Evolutionary conservation across 2,888 invertebrate genomes (phyloP).

Genomic region (Sinopyrophorus schimmeli): DNA sequence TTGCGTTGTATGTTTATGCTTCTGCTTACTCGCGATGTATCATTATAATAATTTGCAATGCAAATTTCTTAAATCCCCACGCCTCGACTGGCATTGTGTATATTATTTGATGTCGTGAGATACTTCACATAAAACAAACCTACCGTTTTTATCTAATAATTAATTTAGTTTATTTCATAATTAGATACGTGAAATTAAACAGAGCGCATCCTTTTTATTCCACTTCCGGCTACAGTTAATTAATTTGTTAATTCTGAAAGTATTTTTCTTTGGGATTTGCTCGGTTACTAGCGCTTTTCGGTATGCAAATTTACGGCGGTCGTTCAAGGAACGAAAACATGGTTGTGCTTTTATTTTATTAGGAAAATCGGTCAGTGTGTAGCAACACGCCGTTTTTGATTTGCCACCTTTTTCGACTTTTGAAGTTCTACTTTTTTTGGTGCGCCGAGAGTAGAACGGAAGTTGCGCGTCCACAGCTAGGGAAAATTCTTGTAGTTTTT

Average conservation of each 20-base stretch:
- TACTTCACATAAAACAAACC: conserved; percentile 4
- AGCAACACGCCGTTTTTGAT: no score
- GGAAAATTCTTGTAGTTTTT: no score
- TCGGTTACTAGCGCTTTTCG: background rate
- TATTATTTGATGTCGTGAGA: conserved; percentile 11
- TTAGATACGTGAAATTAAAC: conserved; percentile 8
- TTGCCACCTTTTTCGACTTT: no score
- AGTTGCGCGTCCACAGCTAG: no score
- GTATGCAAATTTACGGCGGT: conserved; percentile 2
- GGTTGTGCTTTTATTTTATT: background rate
- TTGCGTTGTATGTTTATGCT: background rate
- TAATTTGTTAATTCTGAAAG: conserved; percentile 14
- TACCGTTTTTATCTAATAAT: conserved; percentile 13
- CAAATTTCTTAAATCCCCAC: background rate
- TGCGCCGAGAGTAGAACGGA: no score
- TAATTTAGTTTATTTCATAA: conserved; percentile 14
- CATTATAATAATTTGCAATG: background rate
- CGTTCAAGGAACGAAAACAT: conserved; percentile 3
- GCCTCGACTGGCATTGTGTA: background rate
- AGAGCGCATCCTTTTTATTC: conserved; percentile 10
- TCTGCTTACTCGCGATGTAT: background rate
- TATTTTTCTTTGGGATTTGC: conserved; percentile 11
- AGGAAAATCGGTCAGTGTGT: background rate
- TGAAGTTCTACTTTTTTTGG: no score
- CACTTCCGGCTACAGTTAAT: conserved; percentile 18